Evolutionary conservation across 2,888 invertebrate species (phyloP).

Genomic region (Harpalus rufipes): DNA sequence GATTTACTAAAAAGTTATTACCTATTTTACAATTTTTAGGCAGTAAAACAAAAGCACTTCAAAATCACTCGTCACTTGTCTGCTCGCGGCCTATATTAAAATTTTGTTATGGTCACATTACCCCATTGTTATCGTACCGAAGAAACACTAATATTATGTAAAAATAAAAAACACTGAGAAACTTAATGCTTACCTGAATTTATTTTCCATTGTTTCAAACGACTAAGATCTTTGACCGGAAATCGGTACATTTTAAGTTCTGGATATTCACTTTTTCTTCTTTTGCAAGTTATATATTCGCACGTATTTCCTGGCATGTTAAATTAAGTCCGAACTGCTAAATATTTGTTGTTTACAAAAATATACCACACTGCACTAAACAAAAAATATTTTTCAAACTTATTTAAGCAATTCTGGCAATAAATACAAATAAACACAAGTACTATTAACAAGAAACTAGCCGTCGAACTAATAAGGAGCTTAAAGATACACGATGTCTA

Average conservation of each 20-base stretch:
- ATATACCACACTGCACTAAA: constrained; percentile 1
- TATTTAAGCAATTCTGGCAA: background rate
- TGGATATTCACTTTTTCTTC: background rate
- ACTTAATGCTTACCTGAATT: background rate
- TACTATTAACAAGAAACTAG: background rate
- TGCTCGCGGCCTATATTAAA: no score
- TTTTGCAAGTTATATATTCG: background rate
- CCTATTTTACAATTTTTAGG: no score
- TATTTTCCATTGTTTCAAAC: background rate
- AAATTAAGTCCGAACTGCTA: background rate
- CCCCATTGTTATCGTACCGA: no score
- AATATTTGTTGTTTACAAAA: background rate
- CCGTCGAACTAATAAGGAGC: background rate
- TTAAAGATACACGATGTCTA: background rate
- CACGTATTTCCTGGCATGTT: background rate
- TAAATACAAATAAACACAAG: background rate
- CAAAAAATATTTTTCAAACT: background rate
- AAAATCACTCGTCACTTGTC: no score
- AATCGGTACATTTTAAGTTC: background rate
- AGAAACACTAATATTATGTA: no score
- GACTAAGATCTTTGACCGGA: background rate
- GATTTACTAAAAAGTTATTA: no score
- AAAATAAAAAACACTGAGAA: background rate
- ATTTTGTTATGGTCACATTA: no score
- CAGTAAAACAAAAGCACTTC: no score